These are phyloP conservation scores for Mungos mungo DNA, from an alignment of 2,113 vertebrate genomes.

Conservation along the genomic window DNA sequence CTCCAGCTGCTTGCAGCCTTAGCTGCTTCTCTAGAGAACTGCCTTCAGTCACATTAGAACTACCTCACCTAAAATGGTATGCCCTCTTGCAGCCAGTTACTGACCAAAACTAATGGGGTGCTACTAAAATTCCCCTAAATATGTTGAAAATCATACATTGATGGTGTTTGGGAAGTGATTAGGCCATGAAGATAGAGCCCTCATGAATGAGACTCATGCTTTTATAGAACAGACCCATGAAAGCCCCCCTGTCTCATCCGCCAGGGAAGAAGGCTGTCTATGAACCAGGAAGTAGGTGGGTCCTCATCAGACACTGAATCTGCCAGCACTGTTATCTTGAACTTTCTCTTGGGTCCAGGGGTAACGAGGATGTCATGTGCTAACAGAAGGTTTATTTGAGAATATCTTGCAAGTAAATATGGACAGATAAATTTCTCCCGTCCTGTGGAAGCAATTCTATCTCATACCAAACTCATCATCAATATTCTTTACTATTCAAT, in stretches of 20 bases:
- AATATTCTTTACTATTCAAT: not conserved
- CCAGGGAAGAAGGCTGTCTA: not conserved
- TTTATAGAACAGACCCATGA: not conserved
- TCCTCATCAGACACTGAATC: not conserved
- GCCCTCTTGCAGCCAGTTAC: not conserved
- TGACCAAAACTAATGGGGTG: not conserved
- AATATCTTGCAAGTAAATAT: not conserved
- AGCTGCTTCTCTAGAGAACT: not conserved
- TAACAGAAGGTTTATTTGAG: conserved; percentile 13
- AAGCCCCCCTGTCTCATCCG: not conserved
- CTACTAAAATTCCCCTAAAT: not conserved
- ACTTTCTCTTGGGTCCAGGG: not conserved
- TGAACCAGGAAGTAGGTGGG: not conserved
- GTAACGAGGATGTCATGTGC: not conserved
- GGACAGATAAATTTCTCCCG: not conserved
- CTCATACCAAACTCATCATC: not conserved
- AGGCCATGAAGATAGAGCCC: not conserved
- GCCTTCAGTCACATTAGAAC: not conserved
- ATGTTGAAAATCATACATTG: not conserved
- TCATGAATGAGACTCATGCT: not conserved
- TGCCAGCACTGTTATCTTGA: rapidly evolving
- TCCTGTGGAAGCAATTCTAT: not conserved
- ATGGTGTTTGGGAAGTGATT: not conserved
- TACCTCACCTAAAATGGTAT: not conserved
- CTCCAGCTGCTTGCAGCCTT: not conserved